Conservation (phyloP, 2,113 vertebrate species). For the Ariopsis seemanni region DNA sequence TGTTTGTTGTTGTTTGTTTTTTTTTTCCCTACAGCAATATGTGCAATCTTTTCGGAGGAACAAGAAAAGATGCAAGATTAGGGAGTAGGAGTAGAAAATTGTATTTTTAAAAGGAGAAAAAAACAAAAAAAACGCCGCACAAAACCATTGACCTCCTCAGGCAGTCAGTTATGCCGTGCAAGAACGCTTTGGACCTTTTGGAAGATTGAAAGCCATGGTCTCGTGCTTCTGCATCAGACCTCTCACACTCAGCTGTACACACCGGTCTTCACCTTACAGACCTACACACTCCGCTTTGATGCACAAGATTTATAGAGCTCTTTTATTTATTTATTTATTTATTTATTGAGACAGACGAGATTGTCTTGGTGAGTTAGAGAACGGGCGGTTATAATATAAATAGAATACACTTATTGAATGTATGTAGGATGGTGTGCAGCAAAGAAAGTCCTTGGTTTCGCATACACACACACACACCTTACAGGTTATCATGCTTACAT, state of each 20-base stretch:
- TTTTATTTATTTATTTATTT: slow-evolving; percentile 15
- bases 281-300: slow-evolving; percentile 26
- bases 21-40: slow-evolving; percentile 52
- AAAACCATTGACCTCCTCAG: slow-evolving; percentile 53
- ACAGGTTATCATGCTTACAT: slow-evolving; percentile 12
- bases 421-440: slow-evolving; percentile 37
- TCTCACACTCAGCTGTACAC: slow-evolving; percentile 32
- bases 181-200: slow-evolving; percentile 25
- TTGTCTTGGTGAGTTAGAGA: slow-evolving; percentile 20
- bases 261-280: slow-evolving; percentile 31
- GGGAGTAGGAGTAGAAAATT: neutral
- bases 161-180: slow-evolving; percentile 34
- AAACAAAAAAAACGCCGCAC: slow-evolving; percentile 26
- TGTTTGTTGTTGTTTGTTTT: slow-evolving; percentile 1
- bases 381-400: slow-evolving; percentile 2
- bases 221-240: slow-evolving; percentile 33
- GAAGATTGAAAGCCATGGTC: slow-evolving; percentile 55
- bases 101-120: slow-evolving; percentile 16
- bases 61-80: slow-evolving; percentile 43
- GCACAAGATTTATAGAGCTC: slow-evolving; percentile 29
- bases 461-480: neutral
- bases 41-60: slow-evolving; percentile 44
- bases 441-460: slow-evolving; percentile 4
- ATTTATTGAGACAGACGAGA: slow-evolving; percentile 27
- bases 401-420: slow-evolving; percentile 25